Base-by-base conservation (phyloP, 2,797 vertebrate species). In the Anabacerthia variegaticeps region DNA sequence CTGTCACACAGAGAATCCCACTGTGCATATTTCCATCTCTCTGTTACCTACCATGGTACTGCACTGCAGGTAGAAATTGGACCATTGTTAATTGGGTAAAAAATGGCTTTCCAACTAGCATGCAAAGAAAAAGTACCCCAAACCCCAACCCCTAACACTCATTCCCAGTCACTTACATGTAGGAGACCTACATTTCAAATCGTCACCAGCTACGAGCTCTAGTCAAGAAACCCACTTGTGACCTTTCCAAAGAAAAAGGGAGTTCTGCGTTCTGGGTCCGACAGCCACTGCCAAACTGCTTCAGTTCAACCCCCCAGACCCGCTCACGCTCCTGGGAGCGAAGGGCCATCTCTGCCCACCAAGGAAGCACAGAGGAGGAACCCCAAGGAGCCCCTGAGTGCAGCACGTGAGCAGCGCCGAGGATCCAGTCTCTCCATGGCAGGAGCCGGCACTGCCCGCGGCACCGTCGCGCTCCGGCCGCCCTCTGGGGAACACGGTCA, bases 111-210 rank as follows among this genome's bases (percentile, higher is more conserved):
- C 89, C 93, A 89, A 91, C 89, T 93, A 87, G 93, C 97, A 96
- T 97, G 97, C 97, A 96, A 94, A 75, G 93, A 84, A 97, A 96
- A 94, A 95, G 83, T 88, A 94, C 88, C 90, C 95, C 95, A 85
- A 83, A 52, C 66, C 96, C 96, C 88, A 92, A 93, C 76, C 93
- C 75, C 74, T 82, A 94, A 87, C 80, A 88, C 93, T 95, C 34
- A 80, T 56, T 96, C 92, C 93, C 78, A 43, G 71, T 87, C 88
- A 68, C 80, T 43, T 66, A 73, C 44, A 44, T 92, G 88, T 88
- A 67, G 94, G 86, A 95, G 74, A 88, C 92, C 93, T 94, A 95
- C 89, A 90, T 68, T 91, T 79, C 90, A 85, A 94, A 92, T 51
- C 36, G 83, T 65, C 10, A 0, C 84, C 88, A 83, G 92, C 90